Conservation (phyloP, 2,888 invertebrate genomes). For the Agapetus fuscipes region DNA sequence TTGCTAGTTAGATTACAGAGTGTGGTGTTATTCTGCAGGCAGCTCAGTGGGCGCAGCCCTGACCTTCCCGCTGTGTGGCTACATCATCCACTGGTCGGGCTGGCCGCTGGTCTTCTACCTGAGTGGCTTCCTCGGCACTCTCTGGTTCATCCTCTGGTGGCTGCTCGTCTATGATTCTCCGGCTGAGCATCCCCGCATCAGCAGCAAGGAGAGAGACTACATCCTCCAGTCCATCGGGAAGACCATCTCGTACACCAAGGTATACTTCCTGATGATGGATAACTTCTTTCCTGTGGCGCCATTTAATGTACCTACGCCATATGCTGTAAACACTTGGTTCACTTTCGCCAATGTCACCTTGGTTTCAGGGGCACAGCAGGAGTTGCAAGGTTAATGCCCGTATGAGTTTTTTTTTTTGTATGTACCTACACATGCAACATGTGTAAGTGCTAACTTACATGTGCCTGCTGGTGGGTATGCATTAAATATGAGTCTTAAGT, state of each 20-base stretch:
- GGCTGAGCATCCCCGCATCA: constrained; percentile 54
- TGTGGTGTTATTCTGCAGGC: constrained; percentile 23
- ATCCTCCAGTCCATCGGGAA: constrained; percentile 47
- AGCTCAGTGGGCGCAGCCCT: constrained; percentile 57
- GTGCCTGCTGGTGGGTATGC: no score
- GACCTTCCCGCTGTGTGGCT: constrained; percentile 61
- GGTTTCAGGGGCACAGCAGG: no score
- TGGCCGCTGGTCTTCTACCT: constrained; percentile 67
- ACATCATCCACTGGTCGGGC: constrained; percentile 51
- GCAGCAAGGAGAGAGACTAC: constrained; percentile 44
- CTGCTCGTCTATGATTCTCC: constrained; percentile 55
- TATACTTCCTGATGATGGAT: constrained; percentile 1
- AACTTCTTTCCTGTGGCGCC: no score
- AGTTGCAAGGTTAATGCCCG: no score
- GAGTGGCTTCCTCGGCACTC: constrained; percentile 47
- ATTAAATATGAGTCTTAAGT: no score
- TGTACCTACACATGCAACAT: no score
- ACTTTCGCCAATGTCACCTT: no score
- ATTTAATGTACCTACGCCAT: no score
- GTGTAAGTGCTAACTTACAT: no score
- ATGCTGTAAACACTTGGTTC: no score
- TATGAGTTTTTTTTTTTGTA: no score
- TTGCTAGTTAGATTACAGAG: no score
- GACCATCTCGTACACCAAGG: constrained; percentile 24
- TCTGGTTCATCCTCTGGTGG: constrained; percentile 59